Conservation (phyloP, 37 sponge, comb jelly and placozoan species). For the Ephydatia muelleri region DNA sequence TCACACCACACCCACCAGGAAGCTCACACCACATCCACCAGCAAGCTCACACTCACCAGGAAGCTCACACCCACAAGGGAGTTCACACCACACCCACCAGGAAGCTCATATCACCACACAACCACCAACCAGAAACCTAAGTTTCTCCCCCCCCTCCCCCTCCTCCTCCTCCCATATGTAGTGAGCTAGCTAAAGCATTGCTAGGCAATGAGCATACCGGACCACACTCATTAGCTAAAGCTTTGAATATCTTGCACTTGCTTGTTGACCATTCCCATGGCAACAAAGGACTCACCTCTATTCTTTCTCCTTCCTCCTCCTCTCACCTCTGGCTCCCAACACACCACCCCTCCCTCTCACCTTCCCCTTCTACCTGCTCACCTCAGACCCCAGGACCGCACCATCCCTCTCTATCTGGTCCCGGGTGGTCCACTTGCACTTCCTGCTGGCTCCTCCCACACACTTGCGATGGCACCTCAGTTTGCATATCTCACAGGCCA, state of each 20-base stretch:
- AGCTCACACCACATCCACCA: not conserved
- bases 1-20: not conserved
- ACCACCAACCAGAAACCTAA: no score
- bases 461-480: constrained; percentile 87
- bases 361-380: constrained; percentile 25
- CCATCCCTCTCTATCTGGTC: constrained; percentile 56
- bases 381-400: constrained; percentile 59
- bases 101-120: no score
- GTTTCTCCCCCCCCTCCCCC: no score
- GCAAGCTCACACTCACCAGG: not conserved
- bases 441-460: constrained; percentile 47
- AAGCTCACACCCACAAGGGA: no score
- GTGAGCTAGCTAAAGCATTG: no score
- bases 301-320: not conserved
- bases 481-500: constrained; percentile 96
- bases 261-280: not conserved
- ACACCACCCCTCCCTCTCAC: not conserved
- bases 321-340: not conserved
- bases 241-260: no score
- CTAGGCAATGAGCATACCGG: no score
- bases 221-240: no score
- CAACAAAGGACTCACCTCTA: not conserved
- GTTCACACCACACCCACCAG: not conserved
- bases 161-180: no score
- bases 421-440: constrained; percentile 93